Percentiles rank a stretch among this genome's conserved stretches.
These are phyloP conservation scores for Zeus faber DNA, from an alignment of 2,113 vertebrate species.

Conservation along the genomic window DNA sequence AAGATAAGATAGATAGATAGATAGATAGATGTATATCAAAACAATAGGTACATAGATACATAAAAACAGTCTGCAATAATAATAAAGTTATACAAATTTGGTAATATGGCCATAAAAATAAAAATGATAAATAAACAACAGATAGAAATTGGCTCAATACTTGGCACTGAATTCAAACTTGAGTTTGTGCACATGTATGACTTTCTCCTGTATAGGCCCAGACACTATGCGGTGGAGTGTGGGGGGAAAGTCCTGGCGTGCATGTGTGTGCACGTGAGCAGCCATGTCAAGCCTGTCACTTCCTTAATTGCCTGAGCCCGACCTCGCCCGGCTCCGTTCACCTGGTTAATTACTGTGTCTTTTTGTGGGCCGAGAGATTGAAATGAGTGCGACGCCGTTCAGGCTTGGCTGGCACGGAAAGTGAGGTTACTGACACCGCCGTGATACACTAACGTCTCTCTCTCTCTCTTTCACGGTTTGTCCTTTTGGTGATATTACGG, in stretches of 20 bases:
- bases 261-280: not conserved
- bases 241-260: not conserved
- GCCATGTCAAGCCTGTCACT: slow-evolving; percentile 55
- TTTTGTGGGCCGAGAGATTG: slow-evolving; percentile 49
- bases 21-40: no score
- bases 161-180: no score
- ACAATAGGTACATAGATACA: no score
- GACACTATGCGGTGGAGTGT: no score
- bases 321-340: slow-evolving; percentile 56
- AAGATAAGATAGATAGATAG: no score
- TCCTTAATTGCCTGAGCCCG: slow-evolving; percentile 70
- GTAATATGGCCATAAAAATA: no score
- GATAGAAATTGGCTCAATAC: no score
- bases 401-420: slow-evolving; percentile 49
- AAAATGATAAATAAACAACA: no score
- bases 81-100: no score
- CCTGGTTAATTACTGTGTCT: slow-evolving; percentile 72
- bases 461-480: slow-evolving; percentile 29
- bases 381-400: slow-evolving; percentile 50
- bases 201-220: not conserved
- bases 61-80: no score
- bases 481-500: slow-evolving; percentile 48
- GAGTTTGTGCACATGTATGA: not conserved
- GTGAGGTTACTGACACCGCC: slow-evolving; percentile 54
- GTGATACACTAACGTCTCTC: slow-evolving; percentile 22